These are phyloP conservation scores for Drosophila anceps DNA, from an alignment of 2,888 invertebrate species.

Conservation along the genomic window DNA sequence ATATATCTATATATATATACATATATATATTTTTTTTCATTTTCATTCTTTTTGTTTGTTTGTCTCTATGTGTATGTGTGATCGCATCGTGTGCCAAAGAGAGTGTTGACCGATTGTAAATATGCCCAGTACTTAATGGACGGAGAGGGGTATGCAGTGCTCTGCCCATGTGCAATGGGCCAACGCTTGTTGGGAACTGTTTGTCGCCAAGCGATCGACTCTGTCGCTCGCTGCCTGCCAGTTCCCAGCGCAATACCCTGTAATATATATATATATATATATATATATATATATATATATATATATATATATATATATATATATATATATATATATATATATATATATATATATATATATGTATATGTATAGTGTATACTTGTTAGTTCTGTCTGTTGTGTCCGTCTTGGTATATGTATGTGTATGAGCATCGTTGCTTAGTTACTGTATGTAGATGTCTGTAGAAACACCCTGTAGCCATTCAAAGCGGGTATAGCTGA, in stretches of 20 bases:
- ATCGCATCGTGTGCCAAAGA: neutral
- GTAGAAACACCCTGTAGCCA: neutral
- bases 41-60: neutral
- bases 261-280: no score
- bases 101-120: constrained; percentile 8
- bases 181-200: neutral
- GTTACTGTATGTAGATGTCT: neutral
- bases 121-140: constrained; percentile 11
- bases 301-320: no score
- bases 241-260: neutral
- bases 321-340: no score
- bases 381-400: constrained; percentile 2
- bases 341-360: no score
- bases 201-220: neutral
- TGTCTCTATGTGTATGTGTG: neutral
- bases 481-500: neutral
- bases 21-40: no score
- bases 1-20: no score
- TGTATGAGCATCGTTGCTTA: neutral
- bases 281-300: no score
- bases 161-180: neutral
- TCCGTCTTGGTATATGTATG: neutral
- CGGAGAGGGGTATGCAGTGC: neutral
- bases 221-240: neutral
- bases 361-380: neutral